phyloP scores from a whole-genome alignment of 2,888 invertebrate species.

The Drosophila birchii region DNA sequence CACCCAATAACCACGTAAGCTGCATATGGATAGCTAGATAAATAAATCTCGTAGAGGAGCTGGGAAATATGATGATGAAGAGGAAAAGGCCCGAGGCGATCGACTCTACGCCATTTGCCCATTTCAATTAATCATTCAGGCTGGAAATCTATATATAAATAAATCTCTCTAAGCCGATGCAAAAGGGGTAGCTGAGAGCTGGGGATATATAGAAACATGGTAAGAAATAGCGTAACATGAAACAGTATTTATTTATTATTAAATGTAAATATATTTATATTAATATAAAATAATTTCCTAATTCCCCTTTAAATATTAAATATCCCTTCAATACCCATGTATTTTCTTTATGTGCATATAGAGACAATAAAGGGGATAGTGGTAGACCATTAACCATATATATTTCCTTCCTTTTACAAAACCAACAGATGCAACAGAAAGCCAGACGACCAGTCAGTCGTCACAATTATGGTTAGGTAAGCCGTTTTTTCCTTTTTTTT shows the following conservation, averaged over 20 bases:
- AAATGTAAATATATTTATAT: too few species aligned
- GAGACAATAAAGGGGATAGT: background rate
- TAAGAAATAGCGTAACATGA: background rate
- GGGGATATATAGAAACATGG: slow-evolving; percentile 5
- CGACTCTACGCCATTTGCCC: slow-evolving; percentile 10
- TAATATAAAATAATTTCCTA: too few species aligned
- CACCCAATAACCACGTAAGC: slow-evolving; percentile 67
- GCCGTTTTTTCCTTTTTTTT: slow-evolving; percentile 44
- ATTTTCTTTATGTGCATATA: slow-evolving; percentile 9
- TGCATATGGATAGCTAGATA: slow-evolving; percentile 16
- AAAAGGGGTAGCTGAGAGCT: slow-evolving; percentile 50
- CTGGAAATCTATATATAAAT: slow-evolving; percentile 29
- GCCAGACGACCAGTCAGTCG: slow-evolving; percentile 47
- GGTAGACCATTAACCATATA: slow-evolving; percentile 12
- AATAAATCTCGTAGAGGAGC: slow-evolving; percentile 31
- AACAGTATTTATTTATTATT: background rate
- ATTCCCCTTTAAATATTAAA: background rate
- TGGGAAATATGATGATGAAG: slow-evolving; percentile 26
- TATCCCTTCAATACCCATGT: too few species aligned
- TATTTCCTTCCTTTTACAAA: slow-evolving; percentile 44
- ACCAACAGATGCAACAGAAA: slow-evolving; percentile 71
- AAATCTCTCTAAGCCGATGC: slow-evolving; percentile 65
- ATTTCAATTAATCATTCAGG: slow-evolving; percentile 31
- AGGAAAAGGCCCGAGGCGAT: slow-evolving; percentile 25
- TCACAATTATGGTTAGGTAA: slow-evolving; percentile 72